Evolutionary conservation across 2,113 vertebrate species (phyloP).

Genomic region (Neofelis nebulosa): DNA sequence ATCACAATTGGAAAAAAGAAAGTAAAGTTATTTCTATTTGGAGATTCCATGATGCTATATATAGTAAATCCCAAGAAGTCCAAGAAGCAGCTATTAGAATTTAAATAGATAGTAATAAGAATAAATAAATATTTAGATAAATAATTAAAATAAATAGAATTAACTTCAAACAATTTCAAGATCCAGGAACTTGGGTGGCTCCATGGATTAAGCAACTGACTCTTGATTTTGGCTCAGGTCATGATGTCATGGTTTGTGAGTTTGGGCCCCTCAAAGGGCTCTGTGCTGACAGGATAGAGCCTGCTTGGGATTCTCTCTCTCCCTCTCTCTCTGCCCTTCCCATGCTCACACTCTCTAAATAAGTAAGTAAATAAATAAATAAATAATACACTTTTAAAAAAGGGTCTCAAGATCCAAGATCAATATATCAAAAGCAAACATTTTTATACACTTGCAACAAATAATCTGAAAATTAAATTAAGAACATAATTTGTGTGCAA

Average conservation of each 20-base stretch:
- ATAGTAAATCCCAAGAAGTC: not conserved
- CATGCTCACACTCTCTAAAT: too few species aligned
- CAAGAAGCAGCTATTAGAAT: not conserved
- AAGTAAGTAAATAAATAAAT: too few species aligned
- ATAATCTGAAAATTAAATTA: not conserved
- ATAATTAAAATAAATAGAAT: not conserved
- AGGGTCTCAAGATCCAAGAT: not conserved
- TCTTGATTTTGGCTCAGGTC: too few species aligned
- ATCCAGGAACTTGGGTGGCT: not conserved
- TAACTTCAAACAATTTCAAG: not conserved
- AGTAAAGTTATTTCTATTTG: not conserved
- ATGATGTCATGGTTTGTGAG: too few species aligned
- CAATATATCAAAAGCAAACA: not conserved
- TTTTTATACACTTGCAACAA: not conserved
- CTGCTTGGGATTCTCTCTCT: too few species aligned
- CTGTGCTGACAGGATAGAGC: too few species aligned
- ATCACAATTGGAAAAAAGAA: not conserved
- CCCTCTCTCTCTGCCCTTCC: too few species aligned
- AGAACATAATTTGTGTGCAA: not conserved
- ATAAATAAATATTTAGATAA: not conserved
- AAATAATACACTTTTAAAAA: too few species aligned
- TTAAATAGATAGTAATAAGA: not conserved
- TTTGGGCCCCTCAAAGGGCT: too few species aligned
- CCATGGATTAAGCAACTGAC: too few species aligned
- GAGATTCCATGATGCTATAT: not conserved